phyloP scores from a whole-genome alignment of 2,888 invertebrate species.

The Slavum lentiscoides region DNA sequence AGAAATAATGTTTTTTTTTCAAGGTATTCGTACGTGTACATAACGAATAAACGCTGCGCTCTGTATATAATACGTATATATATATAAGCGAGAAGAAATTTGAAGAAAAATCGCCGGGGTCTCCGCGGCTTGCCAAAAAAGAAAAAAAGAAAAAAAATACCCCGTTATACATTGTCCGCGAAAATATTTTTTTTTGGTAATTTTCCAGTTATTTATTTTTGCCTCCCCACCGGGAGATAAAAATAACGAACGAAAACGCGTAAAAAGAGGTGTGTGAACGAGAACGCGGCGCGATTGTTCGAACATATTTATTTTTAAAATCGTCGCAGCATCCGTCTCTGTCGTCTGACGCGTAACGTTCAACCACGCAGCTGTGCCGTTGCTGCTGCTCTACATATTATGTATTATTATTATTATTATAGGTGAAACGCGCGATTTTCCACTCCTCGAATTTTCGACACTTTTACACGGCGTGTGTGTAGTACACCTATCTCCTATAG shows the following conservation, averaged over 20 bases:
- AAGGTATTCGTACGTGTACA: no score
- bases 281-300: conserved; percentile 44
- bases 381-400: no score
- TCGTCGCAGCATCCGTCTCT: conserved; percentile 24
- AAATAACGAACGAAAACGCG: conserved; percentile 21
- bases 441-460: background rate
- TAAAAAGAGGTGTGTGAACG: background rate
- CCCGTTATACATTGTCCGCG: background rate
- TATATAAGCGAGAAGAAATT: no score
- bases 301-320: conserved; percentile 44
- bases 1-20: background rate
- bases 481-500: no score
- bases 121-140: conserved; percentile 36
- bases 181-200: conserved; percentile 35
- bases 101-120: background rate
- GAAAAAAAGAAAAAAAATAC: background rate
- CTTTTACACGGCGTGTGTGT: no score
- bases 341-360: conserved; percentile 7
- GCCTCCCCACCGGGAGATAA: conserved; percentile 20
- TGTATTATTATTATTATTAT: no score
- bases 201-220: conserved; percentile 30
- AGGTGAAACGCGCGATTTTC: no score
- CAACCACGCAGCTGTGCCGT: conserved; percentile 24
- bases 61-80: no score
- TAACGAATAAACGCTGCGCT: no score